phyloP scores from a whole-genome alignment of 2,888 invertebrate genomes.

The Acanthosepion esculentum region DNA sequence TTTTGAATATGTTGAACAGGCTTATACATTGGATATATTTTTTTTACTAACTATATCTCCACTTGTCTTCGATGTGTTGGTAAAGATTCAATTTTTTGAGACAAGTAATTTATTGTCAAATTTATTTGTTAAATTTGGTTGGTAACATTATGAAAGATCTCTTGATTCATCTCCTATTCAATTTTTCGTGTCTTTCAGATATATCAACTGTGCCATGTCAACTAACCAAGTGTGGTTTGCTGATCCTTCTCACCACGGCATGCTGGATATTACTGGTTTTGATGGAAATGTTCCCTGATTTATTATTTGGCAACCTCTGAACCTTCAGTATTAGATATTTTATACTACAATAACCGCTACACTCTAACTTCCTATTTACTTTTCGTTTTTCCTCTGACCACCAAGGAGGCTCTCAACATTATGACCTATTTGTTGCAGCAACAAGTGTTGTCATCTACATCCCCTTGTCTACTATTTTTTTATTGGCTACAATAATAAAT shows the following conservation, averaged over 20 bases:
- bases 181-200: slow-evolving; percentile 57
- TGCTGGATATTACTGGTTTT: slow-evolving; percentile 75
- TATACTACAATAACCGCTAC: background rate
- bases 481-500: background rate
- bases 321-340: background rate
- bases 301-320: slow-evolving; percentile 61
- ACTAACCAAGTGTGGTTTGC: slow-evolving; percentile 73
- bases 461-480: background rate
- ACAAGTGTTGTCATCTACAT: background rate
- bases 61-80: too few species aligned
- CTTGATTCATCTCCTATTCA: too few species aligned
- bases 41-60: too few species aligned
- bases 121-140: too few species aligned
- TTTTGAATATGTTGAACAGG: too few species aligned
- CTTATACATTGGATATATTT: too few species aligned
- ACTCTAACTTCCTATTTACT: background rate
- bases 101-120: too few species aligned
- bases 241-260: slow-evolving; percentile 71
- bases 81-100: background rate
- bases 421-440: slow-evolving; percentile 15
- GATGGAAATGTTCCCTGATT: slow-evolving; percentile 73
- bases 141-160: too few species aligned
- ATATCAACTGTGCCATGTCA: slow-evolving; percentile 68
- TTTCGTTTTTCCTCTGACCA: background rate
- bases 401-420: background rate